phyloP scores from a whole-genome alignment of 2,888 invertebrate genomes.

The Heteromyza rotundicornis region DNA sequence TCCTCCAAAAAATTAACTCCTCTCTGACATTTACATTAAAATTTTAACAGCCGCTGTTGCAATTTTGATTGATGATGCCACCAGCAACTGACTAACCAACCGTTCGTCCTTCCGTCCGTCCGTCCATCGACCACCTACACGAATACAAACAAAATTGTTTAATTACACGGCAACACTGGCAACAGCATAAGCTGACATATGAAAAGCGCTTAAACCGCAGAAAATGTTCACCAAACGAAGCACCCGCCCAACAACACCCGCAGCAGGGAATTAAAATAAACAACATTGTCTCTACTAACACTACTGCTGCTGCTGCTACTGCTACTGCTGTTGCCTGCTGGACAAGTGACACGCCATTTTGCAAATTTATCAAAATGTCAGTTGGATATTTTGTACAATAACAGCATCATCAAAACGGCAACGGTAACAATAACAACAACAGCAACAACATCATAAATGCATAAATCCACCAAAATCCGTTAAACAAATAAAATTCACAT shows the following conservation, averaged over 20 bases:
- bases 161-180: slow-evolving; percentile 19
- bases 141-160: slow-evolving; percentile 7
- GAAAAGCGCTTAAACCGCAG: slow-evolving; percentile 6
- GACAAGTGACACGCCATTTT: slow-evolving; percentile 33
- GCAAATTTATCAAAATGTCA: slow-evolving; percentile 52
- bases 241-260: no score
- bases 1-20: not conserved
- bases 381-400: slow-evolving; percentile 43
- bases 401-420: slow-evolving; percentile 1
- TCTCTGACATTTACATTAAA: not conserved
- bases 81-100: no score
- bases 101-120: no score
- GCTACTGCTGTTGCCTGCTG: no score
- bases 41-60: not conserved
- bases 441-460: slow-evolving; percentile 18
- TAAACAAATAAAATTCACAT: slow-evolving; percentile 9
- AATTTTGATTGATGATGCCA: not conserved
- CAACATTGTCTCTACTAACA: not conserved
- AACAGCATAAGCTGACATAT: not conserved
- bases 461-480: slow-evolving; percentile 22
- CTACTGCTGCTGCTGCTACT: not conserved
- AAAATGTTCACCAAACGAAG: not conserved
- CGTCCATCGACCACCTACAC: not conserved
- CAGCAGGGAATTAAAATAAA: not conserved
- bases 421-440: slow-evolving; percentile 9